A percentile compares a stretch with the other conserved stretches of the same genome.
These are phyloP conservation scores for Neolamprologus ventralis DNA, from an alignment of 2,113 vertebrate species.

Conservation along the genomic window DNA sequence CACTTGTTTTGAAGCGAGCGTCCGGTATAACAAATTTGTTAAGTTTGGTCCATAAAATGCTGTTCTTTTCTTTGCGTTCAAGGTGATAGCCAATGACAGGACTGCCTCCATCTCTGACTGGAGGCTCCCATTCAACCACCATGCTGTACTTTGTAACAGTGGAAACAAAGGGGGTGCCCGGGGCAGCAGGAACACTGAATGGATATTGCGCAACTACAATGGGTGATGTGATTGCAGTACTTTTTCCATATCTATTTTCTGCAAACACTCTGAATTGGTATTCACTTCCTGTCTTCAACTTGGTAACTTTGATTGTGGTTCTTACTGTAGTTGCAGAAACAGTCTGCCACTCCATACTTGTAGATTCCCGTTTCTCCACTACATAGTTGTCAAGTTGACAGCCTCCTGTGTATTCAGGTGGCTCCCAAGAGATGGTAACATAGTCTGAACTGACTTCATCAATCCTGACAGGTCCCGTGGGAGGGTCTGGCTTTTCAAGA, in stretches of 20 bases:
- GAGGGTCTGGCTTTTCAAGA: constrained; percentile 92
- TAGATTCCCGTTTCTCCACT: constrained; percentile 92
- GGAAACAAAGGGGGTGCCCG: constrained; percentile 85
- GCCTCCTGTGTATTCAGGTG: constrained; percentile 89
- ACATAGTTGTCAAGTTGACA: constrained; percentile 96
- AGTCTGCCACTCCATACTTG: constrained; percentile 84
- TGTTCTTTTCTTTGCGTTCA: constrained; percentile 97
- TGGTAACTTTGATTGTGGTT: constrained; percentile 91
- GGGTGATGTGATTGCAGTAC: constrained; percentile 80
- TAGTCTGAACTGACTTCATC: constrained; percentile 91
- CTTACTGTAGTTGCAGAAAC: constrained; percentile 96
- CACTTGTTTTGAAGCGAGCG: constrained; percentile 86
- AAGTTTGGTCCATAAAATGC: constrained; percentile 93
- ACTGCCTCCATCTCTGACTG: constrained; percentile 90
- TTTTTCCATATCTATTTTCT: constrained; percentile 96
- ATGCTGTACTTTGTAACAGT: constrained; percentile 88
- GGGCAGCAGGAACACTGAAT: constrained; percentile 85
- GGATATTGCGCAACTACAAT: constrained; percentile 87
- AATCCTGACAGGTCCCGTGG: constrained; percentile 83
- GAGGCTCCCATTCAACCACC: constrained; percentile 90
- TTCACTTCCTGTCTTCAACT: constrained; percentile 88
- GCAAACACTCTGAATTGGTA: constrained; percentile 97
- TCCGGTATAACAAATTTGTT: constrained; percentile 87
- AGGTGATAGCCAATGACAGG: constrained; percentile 89
- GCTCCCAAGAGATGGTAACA: constrained; percentile 87